phyloP scores from a whole-genome alignment of 2,797 vertebrate genomes.

The Heteromormyrus szaboi region DNA sequence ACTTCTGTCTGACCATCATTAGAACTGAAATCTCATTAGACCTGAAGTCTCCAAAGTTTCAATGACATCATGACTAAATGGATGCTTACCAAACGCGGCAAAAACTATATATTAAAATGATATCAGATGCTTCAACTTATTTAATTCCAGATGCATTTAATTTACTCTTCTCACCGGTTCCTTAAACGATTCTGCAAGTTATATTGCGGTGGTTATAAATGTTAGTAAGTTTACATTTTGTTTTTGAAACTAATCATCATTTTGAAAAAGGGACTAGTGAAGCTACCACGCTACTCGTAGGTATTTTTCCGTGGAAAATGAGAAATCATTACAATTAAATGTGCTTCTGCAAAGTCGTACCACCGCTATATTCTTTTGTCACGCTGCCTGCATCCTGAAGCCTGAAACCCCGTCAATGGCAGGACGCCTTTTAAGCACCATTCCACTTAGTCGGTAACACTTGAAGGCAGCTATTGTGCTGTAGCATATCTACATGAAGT shows the following conservation, averaged over 20 bases:
- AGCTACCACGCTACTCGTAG: neutral
- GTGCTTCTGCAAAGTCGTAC: neutral
- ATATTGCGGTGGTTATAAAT: neutral
- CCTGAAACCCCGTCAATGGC: neutral
- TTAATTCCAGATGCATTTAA: neutral
- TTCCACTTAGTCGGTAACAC: neutral
- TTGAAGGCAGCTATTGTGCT: neutral
- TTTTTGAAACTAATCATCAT: neutral
- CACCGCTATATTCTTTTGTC: neutral
- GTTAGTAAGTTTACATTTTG: neutral
- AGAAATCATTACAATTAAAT: neutral
- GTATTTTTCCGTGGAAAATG: neutral
- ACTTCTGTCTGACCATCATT: neutral
- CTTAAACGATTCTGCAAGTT: neutral
- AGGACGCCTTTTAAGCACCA: neutral
- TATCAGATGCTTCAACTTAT: neutral
- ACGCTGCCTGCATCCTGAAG: neutral
- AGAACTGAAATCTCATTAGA: neutral
- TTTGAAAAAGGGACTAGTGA: neutral
- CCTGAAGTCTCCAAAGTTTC: neutral
- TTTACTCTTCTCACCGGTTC: neutral
- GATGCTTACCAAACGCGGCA: neutral
- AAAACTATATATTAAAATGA: neutral
- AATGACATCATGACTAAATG: neutral
- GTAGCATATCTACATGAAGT: neutral